Evolutionary conservation across 2,113 vertebrate species (phyloP), one percentile per base, ranked within the genome.

Genomic region (Pseudopodoces humilis): DNA sequence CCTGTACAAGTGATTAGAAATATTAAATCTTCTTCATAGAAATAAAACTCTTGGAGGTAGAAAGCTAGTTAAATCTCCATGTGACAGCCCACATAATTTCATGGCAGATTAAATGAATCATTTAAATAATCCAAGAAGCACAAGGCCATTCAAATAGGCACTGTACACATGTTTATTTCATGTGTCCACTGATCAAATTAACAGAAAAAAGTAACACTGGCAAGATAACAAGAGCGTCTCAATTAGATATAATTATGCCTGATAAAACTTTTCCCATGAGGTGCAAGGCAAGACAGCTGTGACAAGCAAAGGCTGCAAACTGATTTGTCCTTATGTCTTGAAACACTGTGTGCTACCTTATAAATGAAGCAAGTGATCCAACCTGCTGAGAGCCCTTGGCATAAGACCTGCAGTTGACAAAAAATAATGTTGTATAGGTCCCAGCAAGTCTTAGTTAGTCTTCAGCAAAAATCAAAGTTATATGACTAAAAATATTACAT

Each of bases 201-300:
- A 60, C 28, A 72, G 65, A 75, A 91, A 91, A 82, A 91, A 70
- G 41, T 52, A 90, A 62, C 65, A 68, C 0, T 71, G 62, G 33
- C 64, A 63, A 81, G 62, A 82, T n/a, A 89, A 81, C 50, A 88
- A 65, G 49, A 90, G 67, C 33, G 31, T 49, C 71, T 92, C 79
- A 88, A 56, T 88, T 83, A 87, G 27, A 80, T 55, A 44, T 43
- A 93, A 92, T 80, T 87, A 93, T 1, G 2, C 55, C 59, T 58
- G 53, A 94, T 93, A 94, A 72, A 94, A 80, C 82, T 86, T 85
- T 22, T 79, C 92, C 83, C 82, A 90, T 37, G 58, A 96, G 71
- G 71, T 88, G 60, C 53, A 92, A 93, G 49, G 65, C 82, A 93
- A 90, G 63, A 79, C 62, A 88, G 90, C 62, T 64, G 53, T 35